A percentile compares a stretch with the other conserved stretches of the same genome.
Evolutionary conservation across 1,140 invertebrate genomes (phyloP).

Genomic region (Hestina assimilis): DNA sequence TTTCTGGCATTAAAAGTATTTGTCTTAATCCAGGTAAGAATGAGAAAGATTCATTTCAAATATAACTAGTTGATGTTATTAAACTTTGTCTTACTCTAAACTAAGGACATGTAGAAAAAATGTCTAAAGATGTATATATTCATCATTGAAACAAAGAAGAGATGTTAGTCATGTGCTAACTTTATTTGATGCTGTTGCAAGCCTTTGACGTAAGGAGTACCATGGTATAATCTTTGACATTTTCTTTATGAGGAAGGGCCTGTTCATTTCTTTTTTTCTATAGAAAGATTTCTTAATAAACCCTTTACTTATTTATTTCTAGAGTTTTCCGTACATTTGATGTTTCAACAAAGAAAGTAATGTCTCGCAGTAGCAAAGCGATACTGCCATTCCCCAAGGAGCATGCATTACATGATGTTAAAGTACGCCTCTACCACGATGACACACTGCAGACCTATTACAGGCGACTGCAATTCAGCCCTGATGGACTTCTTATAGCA

Average conservation of each 20-base stretch:
- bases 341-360: conserved; percentile 83
- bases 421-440: conserved; percentile 91
- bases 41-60: too few species aligned
- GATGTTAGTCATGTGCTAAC: too few species aligned
- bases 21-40: too few species aligned
- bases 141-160: too few species aligned
- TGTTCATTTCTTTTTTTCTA: neutral
- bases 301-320: conserved; percentile 34
- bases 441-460: conserved; percentile 97
- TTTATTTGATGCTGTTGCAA: too few species aligned
- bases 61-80: too few species aligned
- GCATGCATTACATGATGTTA: conserved; percentile 81
- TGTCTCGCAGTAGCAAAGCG: conserved; percentile 85
- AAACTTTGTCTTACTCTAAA: too few species aligned
- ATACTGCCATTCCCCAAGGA: conserved; percentile 81
- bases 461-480: conserved; percentile 90
- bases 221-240: too few species aligned
- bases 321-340: conserved; percentile 88
- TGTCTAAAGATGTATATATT: too few species aligned
- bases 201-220: too few species aligned
- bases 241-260: too few species aligned
- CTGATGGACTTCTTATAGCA: conserved; percentile 91
- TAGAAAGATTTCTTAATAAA: neutral
- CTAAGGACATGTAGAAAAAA: too few species aligned
- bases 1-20: neutral